Evolutionary conservation across 2,797 vertebrate genomes (phyloP).

Genomic region (Ctenochaetus hawaiiensis): DNA sequence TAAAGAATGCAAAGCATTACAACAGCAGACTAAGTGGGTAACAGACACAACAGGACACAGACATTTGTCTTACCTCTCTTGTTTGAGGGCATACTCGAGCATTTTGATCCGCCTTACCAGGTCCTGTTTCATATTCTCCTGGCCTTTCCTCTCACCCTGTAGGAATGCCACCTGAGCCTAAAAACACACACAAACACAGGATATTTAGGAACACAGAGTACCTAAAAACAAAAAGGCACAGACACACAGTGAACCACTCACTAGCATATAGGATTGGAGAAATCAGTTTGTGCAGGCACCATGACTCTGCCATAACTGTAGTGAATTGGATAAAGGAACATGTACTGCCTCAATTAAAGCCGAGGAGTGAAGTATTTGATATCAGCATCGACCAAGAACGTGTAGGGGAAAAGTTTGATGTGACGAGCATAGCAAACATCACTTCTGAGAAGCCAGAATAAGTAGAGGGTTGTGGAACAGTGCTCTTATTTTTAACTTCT

Average conservation of each 20-base stretch:
- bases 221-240: not conserved
- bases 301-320: not conserved
- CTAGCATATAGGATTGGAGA: not conserved
- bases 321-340: not conserved
- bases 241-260: slow-evolving; percentile 9
- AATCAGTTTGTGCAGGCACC: not conserved
- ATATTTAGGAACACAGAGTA: slow-evolving; percentile 42
- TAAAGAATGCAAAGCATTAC: slow-evolving; percentile 10
- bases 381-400: not conserved
- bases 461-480: slow-evolving; percentile 74
- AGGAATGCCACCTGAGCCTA: slow-evolving; percentile 89
- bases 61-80: slow-evolving; percentile 83
- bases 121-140: slow-evolving; percentile 91
- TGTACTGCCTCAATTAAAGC: not conserved
- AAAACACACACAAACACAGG: slow-evolving; percentile 39
- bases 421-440: slow-evolving; percentile 48
- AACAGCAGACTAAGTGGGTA: slow-evolving; percentile 1
- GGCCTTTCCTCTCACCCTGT: slow-evolving; percentile 89
- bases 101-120: slow-evolving; percentile 89
- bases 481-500: slow-evolving; percentile 77
- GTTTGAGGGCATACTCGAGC: slow-evolving; percentile 88
- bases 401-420: slow-evolving; percentile 21
- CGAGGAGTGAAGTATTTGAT: slow-evolving; percentile 11
- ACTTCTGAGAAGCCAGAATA: slow-evolving; percentile 64
- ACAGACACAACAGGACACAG: slow-evolving; percentile 4